Evolutionary conservation across 2,113 vertebrate genomes (phyloP).

Genomic region (Hydrochoerus hydrochaeris): DNA sequence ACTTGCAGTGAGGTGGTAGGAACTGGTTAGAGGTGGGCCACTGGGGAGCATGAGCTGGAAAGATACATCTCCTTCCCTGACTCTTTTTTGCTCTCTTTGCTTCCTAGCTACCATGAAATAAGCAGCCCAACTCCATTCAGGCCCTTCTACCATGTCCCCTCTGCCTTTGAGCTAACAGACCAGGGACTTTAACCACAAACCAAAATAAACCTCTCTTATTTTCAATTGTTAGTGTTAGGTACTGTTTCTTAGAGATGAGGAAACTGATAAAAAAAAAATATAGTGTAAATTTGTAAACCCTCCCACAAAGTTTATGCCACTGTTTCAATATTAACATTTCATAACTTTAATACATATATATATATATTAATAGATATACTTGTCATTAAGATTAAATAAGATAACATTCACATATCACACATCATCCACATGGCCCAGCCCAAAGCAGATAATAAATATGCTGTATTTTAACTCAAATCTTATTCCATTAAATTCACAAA

Average conservation of each 20-base stretch:
- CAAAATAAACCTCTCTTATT: background rate
- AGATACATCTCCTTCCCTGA: background rate
- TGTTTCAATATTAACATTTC: background rate
- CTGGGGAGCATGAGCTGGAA: background rate
- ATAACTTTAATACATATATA: background rate
- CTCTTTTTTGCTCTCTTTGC: background rate
- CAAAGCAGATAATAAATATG: background rate
- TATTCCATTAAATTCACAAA: background rate
- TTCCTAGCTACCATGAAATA: background rate
- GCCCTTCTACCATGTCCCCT: background rate
- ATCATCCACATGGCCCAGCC: background rate
- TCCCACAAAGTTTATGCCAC: background rate
- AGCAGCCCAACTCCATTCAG: background rate
- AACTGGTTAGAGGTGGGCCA: background rate
- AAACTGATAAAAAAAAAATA: background rate
- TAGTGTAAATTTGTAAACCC: background rate
- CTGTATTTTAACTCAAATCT: background rate
- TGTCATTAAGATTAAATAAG: slow-evolving; percentile 9
- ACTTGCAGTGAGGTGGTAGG: background rate
- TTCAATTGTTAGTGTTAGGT: background rate
- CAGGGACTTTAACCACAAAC: background rate
- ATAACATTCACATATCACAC: background rate
- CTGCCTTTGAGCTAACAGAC: background rate
- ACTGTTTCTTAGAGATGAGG: background rate
- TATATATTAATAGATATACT: background rate